Base-by-base conservation (phyloP, 2,888 invertebrate species). In the Mayetiola destructor region DNA sequence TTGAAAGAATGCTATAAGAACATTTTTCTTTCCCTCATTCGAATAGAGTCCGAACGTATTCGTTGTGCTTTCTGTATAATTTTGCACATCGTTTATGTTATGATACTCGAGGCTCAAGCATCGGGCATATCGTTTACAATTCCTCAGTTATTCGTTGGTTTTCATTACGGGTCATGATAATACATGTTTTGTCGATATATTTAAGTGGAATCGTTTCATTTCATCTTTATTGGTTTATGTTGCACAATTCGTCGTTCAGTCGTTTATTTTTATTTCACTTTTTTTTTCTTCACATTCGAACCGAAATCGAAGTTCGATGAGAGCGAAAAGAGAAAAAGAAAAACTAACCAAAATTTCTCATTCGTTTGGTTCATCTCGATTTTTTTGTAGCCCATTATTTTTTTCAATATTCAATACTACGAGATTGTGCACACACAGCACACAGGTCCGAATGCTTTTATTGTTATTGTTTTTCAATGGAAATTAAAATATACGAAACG, bases 201-300 rank as follows among this genome's bases (percentile, higher is more conserved):
- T 48, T 48, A 42, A 42, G 27, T 48, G n/a, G 48, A 27, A n/a
- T 16, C 27, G 16, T 27, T 23, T 14, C 10, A 23, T 21, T 48
- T 23, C 27, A 16, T 23, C 48, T 23, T 48, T 48, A 48, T 48
- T 48, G 48, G 48, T 27, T 27, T 48, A 48, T 48, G 27, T 48
- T 48, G 48, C 29, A 48, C 48, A 48, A 48, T 48, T 48, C 48
- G 48, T 48, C 27, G 48, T 27, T 27, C 16, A 27, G 48, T 48
- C 48, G 48, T 6, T 48, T 9, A 12, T 40, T 10, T 40, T 40
- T 21, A 21, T 20, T 40, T 40, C 4, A 20, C 3, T 40, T 3
- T 3, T 21, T 3, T 23, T 14, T 20, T 48, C n/a, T 48, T 48
- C 5, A 27, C 27, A n/a, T 27, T 48, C n/a, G n/a, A n/a, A n/a